Evolutionary conservation across 1,140 invertebrate species (phyloP), one percentile per base, ranked within the genome.

Genomic region (Oncopeltus fasciatus): DNA sequence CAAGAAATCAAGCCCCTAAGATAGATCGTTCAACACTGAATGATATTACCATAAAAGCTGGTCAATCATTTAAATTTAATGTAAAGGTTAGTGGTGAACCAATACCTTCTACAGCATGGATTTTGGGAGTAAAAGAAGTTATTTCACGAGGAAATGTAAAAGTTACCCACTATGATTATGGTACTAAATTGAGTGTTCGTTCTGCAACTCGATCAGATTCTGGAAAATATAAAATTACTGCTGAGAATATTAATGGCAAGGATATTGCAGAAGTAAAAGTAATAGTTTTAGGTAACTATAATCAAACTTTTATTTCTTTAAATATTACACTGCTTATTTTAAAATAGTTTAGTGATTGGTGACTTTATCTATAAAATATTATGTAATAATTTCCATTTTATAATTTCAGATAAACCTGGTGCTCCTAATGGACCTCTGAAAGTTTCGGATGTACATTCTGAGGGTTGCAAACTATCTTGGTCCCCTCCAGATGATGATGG

Each of bases 261-360:
- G 95, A 97, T 69, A 85, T 85, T 20, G 94, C 91, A 14, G 86
- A 88, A 62, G 88, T 98, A 0, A 90, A 88, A 67, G 94, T 99
- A 5, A 90, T 85, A 29, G 90, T 99, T 0, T 76, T 98, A 46
- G 82, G 80, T 80, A 68, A 70, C n/a, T n/a, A n/a, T n/a, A n/a
- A n/a, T n/a, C n/a, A n/a, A n/a, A n/a, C n/a, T n/a, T n/a, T n/a
- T 44, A 2, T 44, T 2, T 44, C 11, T 3, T 16, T 2, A 44
- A 18, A 44, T 44, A 12, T 44, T 44, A 16, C 14, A 16, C 2
- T 44, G 18, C 14, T 16, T 44, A 44, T 2, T 18, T 3, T 44
- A 44, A 12, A 16, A 18, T 44, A 18, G 2, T 11, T 3, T 2
- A 44, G 2, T 44, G 14, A 53, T 20, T 53, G 49, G 20, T 24